These are phyloP conservation scores for Trichonephila clavipes DNA, from an alignment of 1,140 invertebrate species.

Conservation along the genomic window DNA sequence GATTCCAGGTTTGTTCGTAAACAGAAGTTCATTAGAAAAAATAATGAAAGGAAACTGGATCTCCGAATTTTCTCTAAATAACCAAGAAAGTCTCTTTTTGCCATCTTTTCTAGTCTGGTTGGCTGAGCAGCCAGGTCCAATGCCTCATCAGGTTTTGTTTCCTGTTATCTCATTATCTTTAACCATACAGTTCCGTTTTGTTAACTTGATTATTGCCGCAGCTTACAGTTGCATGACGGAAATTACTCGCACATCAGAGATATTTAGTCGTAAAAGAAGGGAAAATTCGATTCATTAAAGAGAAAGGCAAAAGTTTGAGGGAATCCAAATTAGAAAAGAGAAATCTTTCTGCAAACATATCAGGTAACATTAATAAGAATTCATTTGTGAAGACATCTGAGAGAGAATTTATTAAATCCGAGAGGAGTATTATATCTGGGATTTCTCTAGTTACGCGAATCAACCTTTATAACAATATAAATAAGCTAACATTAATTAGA, in stretches of 20 bases:
- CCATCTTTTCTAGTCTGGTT: slow-evolving; percentile 44
- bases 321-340: neutral
- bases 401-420: no score
- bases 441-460: neutral
- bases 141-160: slow-evolving; percentile 69
- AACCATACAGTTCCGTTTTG: slow-evolving; percentile 45
- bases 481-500: no score
- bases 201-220: slow-evolving; percentile 64
- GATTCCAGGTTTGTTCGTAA: slow-evolving; percentile 15
- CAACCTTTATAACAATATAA: no score
- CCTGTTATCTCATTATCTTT: slow-evolving; percentile 71
- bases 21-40: slow-evolving; percentile 51
- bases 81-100: slow-evolving; percentile 16
- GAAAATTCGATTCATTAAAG: slow-evolving; percentile 1
- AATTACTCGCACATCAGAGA: slow-evolving; percentile 38
- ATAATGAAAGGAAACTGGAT: slow-evolving; percentile 29
- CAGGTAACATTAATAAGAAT: neutral
- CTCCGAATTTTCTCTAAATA: slow-evolving; percentile 44
- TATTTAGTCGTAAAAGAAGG: slow-evolving; percentile 28
- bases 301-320: neutral
- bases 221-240: slow-evolving; percentile 39
- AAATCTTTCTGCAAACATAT: neutral
- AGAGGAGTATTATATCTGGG: no score
- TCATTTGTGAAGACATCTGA: neutral
- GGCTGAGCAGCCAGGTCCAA: slow-evolving; percentile 20